phyloP scores from a whole-genome alignment of 2,797 vertebrate genomes.

The Phoeniculus purpureus region DNA sequence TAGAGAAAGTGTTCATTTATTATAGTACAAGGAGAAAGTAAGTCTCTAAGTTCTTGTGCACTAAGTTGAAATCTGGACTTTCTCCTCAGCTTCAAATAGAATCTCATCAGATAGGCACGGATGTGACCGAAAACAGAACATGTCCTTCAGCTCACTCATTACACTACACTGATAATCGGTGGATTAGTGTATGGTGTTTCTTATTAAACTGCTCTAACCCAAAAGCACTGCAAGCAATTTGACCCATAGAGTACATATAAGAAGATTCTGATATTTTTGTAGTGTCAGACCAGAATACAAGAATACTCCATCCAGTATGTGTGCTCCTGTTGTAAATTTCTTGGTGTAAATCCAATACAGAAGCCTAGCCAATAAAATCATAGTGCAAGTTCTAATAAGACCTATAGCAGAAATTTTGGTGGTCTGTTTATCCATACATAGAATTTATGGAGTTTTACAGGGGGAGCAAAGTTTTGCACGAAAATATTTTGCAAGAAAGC shows the following conservation, averaged over 20 bases:
- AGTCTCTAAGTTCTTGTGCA: background rate
- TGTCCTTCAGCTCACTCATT: background rate
- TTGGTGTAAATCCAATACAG: background rate
- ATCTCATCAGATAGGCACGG: background rate
- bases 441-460: background rate
- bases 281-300: background rate
- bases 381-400: background rate
- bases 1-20: background rate
- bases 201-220: background rate
- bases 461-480: background rate
- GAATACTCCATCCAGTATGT: background rate
- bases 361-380: background rate
- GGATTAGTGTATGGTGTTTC: background rate
- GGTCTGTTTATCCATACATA: background rate
- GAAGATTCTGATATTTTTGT: background rate
- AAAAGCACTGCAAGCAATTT: background rate
- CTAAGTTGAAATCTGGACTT: background rate
- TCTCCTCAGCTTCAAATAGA: background rate
- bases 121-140: background rate
- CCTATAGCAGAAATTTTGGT: background rate
- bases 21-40: background rate
- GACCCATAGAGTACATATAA: background rate
- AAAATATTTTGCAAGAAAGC: background rate
- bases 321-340: background rate
- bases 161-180: background rate